Conservation (phyloP, 2,888 invertebrate genomes). For the Diarsia mendica region DNA sequence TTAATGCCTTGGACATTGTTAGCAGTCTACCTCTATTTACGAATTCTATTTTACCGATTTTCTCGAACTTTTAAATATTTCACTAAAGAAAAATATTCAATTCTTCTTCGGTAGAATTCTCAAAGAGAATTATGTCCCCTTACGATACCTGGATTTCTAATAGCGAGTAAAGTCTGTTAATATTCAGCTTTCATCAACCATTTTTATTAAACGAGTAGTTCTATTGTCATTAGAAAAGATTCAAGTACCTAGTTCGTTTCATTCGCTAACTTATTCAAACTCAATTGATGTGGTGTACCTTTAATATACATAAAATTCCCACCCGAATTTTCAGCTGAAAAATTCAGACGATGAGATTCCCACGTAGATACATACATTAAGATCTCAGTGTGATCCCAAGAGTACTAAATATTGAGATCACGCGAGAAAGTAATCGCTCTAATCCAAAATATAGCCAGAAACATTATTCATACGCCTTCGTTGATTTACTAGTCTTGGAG, state of each 20-base stretch:
- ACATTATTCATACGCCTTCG: constrained; percentile 30
- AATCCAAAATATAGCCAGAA: constrained; percentile 17
- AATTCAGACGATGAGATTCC: constrained; percentile 20
- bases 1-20: too few relatives aligned
- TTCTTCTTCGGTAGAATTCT: background rate
- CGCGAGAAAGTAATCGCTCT: constrained; percentile 35
- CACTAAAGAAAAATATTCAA: background rate
- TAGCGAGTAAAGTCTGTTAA: constrained; percentile 63
- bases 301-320: constrained; percentile 9
- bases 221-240: constrained; percentile 41
- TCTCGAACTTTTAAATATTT: background rate
- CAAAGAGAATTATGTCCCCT: constrained; percentile 1
- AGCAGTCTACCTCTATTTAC: too few relatives aligned
- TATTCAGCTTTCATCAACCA: constrained; percentile 54
- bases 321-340: constrained; percentile 15
- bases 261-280: constrained; percentile 30
- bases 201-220: constrained; percentile 52
- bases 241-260: constrained; percentile 29
- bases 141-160: constrained; percentile 8
- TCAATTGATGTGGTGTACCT: constrained; percentile 29
- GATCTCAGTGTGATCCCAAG: constrained; percentile 21
- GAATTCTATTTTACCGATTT: background rate
- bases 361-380: constrained; percentile 25
- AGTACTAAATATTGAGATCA: constrained; percentile 41
- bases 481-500: constrained; percentile 32